Evolutionary conservation across 2,113 vertebrate genomes (phyloP).

Genomic region (Otis tarda): DNA sequence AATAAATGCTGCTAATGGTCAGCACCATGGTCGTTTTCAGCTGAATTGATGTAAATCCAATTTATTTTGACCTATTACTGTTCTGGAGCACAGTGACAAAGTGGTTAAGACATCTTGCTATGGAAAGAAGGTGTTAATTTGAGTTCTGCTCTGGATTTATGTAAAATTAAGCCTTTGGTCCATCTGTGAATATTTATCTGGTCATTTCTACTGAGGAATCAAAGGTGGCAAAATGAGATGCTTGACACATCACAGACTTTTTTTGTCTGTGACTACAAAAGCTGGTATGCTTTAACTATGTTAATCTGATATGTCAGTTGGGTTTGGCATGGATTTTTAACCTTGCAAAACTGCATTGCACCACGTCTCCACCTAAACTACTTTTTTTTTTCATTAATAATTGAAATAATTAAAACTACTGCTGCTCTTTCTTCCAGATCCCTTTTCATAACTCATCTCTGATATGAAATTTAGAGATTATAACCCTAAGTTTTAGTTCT

Average conservation of each 20-base stretch:
- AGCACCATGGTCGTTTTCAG: neutral
- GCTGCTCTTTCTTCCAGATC: neutral
- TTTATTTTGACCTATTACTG: neutral
- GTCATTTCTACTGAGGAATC: conserved; percentile 13
- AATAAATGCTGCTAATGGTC: neutral
- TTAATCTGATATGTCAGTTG: neutral
- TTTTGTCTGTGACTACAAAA: conserved; percentile 15
- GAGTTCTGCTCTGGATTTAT: conserved; percentile 22
- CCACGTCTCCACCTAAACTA: neutral
- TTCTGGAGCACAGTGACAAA: neutral
- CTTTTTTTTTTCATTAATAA: neutral
- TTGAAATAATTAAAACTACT: neutral
- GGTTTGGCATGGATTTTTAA: conserved; percentile 20
- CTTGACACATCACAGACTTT: conserved; percentile 13
- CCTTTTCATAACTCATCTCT: neutral
- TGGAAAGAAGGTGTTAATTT: conserved; percentile 13
- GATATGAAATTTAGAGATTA: neutral
- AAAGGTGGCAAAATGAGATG: conserved; percentile 7
- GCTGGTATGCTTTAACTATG: neutral
- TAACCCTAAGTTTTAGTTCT: neutral
- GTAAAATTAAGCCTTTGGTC: conserved; percentile 30
- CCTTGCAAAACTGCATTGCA: neutral
- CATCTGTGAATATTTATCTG: conserved; percentile 33
- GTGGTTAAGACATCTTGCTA: neutral
- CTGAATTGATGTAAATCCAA: neutral